Percentiles rank a stretch among this genome's conserved stretches.
Evolutionary conservation across 2,797 vertebrate species (phyloP).

Genomic region (Pteropus rufus): DNA sequence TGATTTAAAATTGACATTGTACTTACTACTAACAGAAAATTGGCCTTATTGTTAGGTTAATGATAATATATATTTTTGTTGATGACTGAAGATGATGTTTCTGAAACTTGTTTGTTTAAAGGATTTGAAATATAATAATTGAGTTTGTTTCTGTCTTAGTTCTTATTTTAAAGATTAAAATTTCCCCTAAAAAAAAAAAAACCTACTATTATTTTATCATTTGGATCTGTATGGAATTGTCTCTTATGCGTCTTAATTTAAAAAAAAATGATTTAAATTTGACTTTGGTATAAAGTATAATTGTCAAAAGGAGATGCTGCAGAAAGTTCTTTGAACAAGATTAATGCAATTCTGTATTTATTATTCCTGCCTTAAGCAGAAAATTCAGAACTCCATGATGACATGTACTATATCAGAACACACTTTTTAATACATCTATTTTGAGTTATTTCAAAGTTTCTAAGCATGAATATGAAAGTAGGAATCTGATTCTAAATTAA

Average conservation of each 20-base stretch:
- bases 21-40: neutral
- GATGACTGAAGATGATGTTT: conserved; percentile 6
- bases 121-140: conserved; percentile 3
- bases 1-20: neutral
- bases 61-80: conserved; percentile 1
- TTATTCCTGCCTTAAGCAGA: conserved; percentile 69
- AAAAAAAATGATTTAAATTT: conserved; percentile 44
- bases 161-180: conserved; percentile 53
- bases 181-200: neutral
- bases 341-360: conserved; percentile 68
- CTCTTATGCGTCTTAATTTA: neutral
- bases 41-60: neutral
- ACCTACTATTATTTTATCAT: neutral
- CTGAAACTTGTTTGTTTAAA: neutral
- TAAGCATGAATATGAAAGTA: conserved; percentile 40
- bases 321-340: conserved; percentile 66
- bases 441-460: conserved; percentile 53
- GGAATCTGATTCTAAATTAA: conserved; percentile 57
- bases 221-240: conserved; percentile 1
- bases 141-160: conserved; percentile 22
- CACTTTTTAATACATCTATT: conserved; percentile 59
- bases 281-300: conserved; percentile 54
- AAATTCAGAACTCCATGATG: conserved; percentile 47
- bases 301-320: conserved; percentile 29
- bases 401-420: conserved; percentile 40